Evolutionary conservation across 2,113 vertebrate species (phyloP), one percentile per base, ranked within the genome.

Genomic region (Poecile atricapillus): DNA sequence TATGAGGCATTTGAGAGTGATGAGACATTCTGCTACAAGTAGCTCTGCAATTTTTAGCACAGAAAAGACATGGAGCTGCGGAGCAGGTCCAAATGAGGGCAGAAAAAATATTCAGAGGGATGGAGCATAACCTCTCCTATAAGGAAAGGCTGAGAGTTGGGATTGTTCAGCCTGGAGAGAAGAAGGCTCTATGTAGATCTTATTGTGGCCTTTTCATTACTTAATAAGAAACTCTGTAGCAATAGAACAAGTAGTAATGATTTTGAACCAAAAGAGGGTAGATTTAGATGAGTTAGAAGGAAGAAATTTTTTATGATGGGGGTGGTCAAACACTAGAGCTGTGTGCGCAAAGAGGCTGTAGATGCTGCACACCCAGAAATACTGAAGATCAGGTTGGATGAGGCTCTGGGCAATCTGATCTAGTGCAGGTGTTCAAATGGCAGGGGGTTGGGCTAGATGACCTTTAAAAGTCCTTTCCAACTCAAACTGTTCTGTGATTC

Each of bases 151-250:
- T 55, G 30, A 74, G 5, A 23, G 2, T 31, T 64, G 20, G 4
- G 7, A 5, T n/a, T 79, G 5, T 43, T 94, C 41, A 43, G 13
- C 12, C 44, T 68, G 49, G 16, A 56, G 44, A 47, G 64, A 30
- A 43, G 20, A 37, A 46, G 3, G 18, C 7, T 39, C 12, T 1
- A 2, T 1, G 0, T 18, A 25, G 6, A 87, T 11, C 10, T 60
- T 33, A 8, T 9, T 49, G 3, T 2, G 2, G 2, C 19, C 12
- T 49, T 88, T 58, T 33, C 59, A 33, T 18, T 46, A n/a, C 4
- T 27, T 50, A 23, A 11, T 21, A 43, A 27, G 47, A 65, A 23
- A 18, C 4, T 13, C 10, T 70, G 4, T n/a, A 35, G 8, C 2
- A 13, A 17, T 5, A 28, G 41, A n/a, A n/a, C 5, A 69, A 50